Conservation (phyloP, 92 coral and sea anemone genomes). For the Micromussa lordhowensis region DNA sequence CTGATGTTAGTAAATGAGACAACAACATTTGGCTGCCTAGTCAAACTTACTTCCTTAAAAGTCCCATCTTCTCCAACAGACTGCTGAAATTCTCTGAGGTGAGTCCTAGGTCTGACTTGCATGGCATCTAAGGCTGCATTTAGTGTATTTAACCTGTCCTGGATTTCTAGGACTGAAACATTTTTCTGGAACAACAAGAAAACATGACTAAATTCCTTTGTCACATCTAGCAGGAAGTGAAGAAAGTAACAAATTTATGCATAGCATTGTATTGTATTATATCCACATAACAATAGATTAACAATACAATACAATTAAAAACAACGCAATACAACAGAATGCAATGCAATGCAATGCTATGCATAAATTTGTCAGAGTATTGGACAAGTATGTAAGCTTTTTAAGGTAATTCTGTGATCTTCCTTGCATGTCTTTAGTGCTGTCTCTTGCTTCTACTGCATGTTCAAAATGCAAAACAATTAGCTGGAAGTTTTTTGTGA, state of each 20-base stretch:
- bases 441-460: constrained; percentile 37
- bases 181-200: constrained; percentile 22
- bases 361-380: no score
- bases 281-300: no score
- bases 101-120: constrained; percentile 31
- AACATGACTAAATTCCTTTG: constrained; percentile 21
- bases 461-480: constrained; percentile 39
- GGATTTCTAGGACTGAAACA: constrained; percentile 24
- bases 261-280: no score
- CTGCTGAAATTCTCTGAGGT: constrained; percentile 46
- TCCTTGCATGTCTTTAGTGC: constrained; percentile 50
- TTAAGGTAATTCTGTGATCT: constrained; percentile 31
- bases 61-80: constrained; percentile 41
- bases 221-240: constrained; percentile 20
- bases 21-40: constrained; percentile 35
- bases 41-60: constrained; percentile 34
- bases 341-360: no score
- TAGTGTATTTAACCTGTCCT: constrained; percentile 24
- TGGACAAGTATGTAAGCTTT: constrained; percentile 1
- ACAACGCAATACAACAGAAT: no score
- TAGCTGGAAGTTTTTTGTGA: constrained; percentile 44
- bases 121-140: constrained; percentile 41
- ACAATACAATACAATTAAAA: no score
- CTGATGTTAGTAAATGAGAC: constrained; percentile 43
- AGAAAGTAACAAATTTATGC: constrained; percentile 12